Base-by-base conservation (phyloP, 1,140 invertebrate genomes). In the Atta colombica region DNA sequence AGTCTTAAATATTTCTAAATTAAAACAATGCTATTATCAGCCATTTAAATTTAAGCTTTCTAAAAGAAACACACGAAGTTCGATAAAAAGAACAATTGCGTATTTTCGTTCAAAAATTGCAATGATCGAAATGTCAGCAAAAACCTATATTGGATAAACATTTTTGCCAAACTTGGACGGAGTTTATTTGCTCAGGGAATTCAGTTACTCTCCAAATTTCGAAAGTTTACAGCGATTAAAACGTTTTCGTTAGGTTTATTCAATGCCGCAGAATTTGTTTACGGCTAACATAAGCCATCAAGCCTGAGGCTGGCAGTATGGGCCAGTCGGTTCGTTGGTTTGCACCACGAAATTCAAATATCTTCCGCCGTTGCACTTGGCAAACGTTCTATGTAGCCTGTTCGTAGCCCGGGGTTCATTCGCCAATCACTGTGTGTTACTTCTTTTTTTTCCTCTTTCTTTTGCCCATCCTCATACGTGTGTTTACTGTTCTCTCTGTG, bases 261-360 rank as follows among this genome's bases (percentile, higher is more conserved):
- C 49, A 45, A 35, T 14, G 55, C 55, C 77, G 2, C 31, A 69
- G 53, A 68, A 81, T 81, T 81, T 81, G 65, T 81, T 81, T 81
- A 81, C 77, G 80, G 58, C 61, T 75, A 74, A 61, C 80, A 61
- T 82, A 75, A 84, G 39, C 69, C 61, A 80, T 63, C 60, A 39
- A 78, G 53, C 88, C 81, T 18, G 51, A 51, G 87, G 88, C 80
- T 78, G 58, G 3, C 31, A 65, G 45, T 75, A 75, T 25, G 80
- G 65, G 58, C 39, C 28, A 66, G 66, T 55, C 45, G 82, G 68
- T 85, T 78, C 61, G 74, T 85, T 85, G 61, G 74, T 61, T 69
- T 61, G 86, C 60, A 8, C 58, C 61, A 51, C 69, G 87, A 85
- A 87, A 89, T 89, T 88, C 88, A 89, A 89, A 88, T 88, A 89